These are phyloP conservation scores for Sminthurides bifidus DNA, from an alignment of 1,140 invertebrate genomes.

Conservation along the genomic window DNA sequence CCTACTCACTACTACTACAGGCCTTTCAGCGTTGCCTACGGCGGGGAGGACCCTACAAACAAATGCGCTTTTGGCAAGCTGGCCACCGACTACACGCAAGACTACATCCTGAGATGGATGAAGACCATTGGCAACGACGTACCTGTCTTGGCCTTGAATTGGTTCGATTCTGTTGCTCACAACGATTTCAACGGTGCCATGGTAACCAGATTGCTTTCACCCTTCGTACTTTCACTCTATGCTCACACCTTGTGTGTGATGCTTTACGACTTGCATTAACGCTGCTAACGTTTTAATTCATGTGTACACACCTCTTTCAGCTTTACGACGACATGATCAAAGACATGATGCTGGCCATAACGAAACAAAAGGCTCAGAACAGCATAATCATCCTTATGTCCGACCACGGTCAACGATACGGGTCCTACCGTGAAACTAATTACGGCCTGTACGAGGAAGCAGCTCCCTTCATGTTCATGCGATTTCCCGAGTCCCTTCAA, in stretches of 20 bases:
- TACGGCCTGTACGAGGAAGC: constrained; percentile 31
- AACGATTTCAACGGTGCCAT: constrained; percentile 25
- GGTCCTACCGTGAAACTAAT: constrained; percentile 28
- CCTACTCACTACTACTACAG: constrained; percentile 30
- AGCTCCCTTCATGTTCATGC: constrained; percentile 29
- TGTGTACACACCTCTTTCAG: too few relatives aligned
- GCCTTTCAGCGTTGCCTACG: constrained; percentile 18
- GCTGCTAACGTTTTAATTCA: constrained; percentile 6
- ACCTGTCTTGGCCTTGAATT: constrained; percentile 26
- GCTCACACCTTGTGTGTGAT: too few relatives aligned
- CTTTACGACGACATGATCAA: too few relatives aligned
- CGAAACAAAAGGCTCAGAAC: constrained; percentile 15
- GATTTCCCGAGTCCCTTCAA: constrained; percentile 19
- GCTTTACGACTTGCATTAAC: constrained; percentile 36
- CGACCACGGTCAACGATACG: constrained; percentile 30
- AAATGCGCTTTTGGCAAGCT: background rate
- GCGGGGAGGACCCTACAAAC: background rate
- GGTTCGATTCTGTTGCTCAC: constrained; percentile 27
- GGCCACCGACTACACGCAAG: constrained; percentile 13
- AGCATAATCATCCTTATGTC: constrained; percentile 31
- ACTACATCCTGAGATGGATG: constrained; percentile 19
- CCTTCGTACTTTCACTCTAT: too few relatives aligned
- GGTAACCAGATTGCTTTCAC: too few relatives aligned
- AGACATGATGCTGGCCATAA: too few relatives aligned
- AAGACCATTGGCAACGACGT: constrained; percentile 1